Conservation (phyloP, 2,888 invertebrate genomes). For the Smittia aterrima region DNA sequence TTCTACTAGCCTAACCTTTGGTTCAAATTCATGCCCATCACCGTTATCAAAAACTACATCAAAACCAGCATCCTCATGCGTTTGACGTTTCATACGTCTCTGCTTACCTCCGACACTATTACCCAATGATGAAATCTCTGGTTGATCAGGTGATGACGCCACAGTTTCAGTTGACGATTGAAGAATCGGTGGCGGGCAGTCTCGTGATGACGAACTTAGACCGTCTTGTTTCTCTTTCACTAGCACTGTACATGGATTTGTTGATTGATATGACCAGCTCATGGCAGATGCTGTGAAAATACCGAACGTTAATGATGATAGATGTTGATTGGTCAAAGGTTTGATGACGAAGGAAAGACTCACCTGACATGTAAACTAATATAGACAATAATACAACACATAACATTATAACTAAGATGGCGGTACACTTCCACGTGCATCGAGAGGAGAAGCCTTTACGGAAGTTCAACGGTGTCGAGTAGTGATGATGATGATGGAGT, state of each 20-base stretch:
- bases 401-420: constrained; percentile 81
- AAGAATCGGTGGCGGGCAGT: constrained; percentile 16
- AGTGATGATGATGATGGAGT: constrained; percentile 66
- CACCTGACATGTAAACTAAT: constrained; percentile 85
- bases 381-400: constrained; percentile 79
- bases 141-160: constrained; percentile 36
- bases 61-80: not conserved
- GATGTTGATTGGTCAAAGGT: not conserved
- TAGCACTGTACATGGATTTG: constrained; percentile 79
- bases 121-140: constrained; percentile 37
- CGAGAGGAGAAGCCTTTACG: constrained; percentile 80
- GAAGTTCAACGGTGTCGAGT: constrained; percentile 80
- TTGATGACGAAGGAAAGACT: constrained; percentile 47
- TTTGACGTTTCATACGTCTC: not conserved
- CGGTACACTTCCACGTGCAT: constrained; percentile 91
- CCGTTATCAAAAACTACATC: constrained; percentile 22
- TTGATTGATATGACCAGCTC: constrained; percentile 80
- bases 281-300: constrained; percentile 68
- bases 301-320: not conserved
- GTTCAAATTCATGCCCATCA: constrained; percentile 19
- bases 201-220: not conserved
- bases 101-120: constrained; percentile 37
- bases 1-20: not conserved
- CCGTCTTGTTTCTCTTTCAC: constrained; percentile 52
- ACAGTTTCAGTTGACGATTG: not conserved